Base-by-base conservation (phyloP, 1,140 invertebrate genomes). In the Aphelinus certus region DNA sequence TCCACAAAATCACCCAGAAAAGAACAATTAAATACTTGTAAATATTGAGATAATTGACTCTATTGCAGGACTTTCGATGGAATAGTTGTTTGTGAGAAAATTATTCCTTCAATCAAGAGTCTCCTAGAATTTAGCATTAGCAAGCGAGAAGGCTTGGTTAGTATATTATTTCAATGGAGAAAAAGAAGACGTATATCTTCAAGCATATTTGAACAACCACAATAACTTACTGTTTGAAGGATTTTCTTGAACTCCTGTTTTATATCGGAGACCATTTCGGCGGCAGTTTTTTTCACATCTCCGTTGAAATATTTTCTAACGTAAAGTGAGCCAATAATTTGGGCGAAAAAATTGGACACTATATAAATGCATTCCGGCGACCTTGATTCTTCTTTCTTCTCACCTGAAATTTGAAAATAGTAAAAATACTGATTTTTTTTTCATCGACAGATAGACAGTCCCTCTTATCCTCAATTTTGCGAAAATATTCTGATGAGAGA, bases 211-310 rank as follows among this genome's bases (percentile, higher is more conserved):
- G n/a, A 26, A 26, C 26, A 26, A 26, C 0, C 26, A 26, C 26
- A 26, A 26, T 26, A 26, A 79, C 70, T 26, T 53, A 83, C 83
- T 75, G 69, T 79, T 43, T 81, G 51, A 2, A 78, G 51, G 47
- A 88, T 88, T 68, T 87, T 85, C 6, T 81, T 84, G 79, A 88
- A 88, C 61, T 92, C 90, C 58, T 89, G 86, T 81, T 92, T 90
- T 66, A 97, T 96, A 76, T 94, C 92, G 42, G 90, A 87, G 0
- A 97, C 95, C 94, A 97, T 96, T 82, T 95, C 93, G 69, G 95
- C 82, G 1, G 95, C 95, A 75, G 90, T 91, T 10, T 89, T 88
- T 80, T 93, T 93, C 0, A 93, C 92, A 53, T 92, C 90, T 79
- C 92, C 91, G 65, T 94, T 90, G 85, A 94, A 95, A 79, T 93